phyloP scores from a whole-genome alignment of 2,888 invertebrate species.

The Limulus polyphemus region DNA sequence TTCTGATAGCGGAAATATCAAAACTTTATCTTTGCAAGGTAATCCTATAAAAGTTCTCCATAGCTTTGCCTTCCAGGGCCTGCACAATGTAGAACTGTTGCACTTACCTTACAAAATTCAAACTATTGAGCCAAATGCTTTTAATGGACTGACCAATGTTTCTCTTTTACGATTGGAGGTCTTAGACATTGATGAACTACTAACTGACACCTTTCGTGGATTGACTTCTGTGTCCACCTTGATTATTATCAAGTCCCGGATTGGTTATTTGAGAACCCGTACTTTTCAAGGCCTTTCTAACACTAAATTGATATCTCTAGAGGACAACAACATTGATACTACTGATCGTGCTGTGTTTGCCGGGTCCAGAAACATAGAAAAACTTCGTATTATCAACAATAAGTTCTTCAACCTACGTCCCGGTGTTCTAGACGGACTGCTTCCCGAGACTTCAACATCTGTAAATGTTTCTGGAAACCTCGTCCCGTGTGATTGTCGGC shows the following conservation, averaged over 20 bases:
- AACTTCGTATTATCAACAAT: constrained; percentile 5
- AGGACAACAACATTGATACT: constrained; percentile 7
- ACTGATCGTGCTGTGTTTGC: constrained; percentile 5
- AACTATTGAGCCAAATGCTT: background rate
- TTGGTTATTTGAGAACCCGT: background rate
- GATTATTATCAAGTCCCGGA: background rate
- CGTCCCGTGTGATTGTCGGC: constrained; percentile 9
- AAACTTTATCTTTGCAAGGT: background rate
- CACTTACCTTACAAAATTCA: background rate
- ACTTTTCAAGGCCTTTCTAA: constrained; percentile 2
- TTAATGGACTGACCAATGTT: background rate
- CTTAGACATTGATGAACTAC: background rate
- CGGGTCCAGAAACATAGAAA: constrained; percentile 5
- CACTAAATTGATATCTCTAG: constrained; percentile 3
- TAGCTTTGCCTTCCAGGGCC: background rate
- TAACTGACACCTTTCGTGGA: background rate
- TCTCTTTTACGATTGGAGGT: background rate
- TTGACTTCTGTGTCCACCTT: background rate
- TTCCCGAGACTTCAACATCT: background rate
- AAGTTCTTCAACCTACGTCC: constrained; percentile 5
- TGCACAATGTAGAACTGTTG: background rate
- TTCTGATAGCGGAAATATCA: too few species aligned
- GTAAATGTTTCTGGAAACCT: constrained; percentile 3
- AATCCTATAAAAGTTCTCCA: background rate
- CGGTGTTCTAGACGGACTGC: constrained; percentile 6